Base-by-base conservation (phyloP, 2,888 invertebrate species). In the Tigriopus californicus region DNA sequence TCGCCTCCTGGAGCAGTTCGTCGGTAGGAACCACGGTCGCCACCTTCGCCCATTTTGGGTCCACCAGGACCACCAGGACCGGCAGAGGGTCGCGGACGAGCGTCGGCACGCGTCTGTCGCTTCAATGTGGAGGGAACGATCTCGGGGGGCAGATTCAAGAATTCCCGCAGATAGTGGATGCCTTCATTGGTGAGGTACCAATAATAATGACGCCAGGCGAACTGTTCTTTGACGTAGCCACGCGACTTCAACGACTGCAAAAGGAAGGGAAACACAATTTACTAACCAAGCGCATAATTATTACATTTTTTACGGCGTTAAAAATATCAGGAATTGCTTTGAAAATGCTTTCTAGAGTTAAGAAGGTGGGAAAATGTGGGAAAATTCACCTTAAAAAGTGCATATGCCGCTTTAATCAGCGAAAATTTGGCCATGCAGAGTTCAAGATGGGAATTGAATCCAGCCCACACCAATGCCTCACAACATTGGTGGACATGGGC, bases 111-210 rank as follows among this genome's bases (percentile, higher is more conserved):
- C 72, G 92, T 92, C 3, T 86, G 79, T 64, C 90, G 80, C 75
- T 94, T 97, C 65, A 98, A 77, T 1, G 98, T 98, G 1, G 94
- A 84, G 44, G 98, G 98, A 41, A 99, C 95, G 74, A 98, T 97
- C 80, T 98, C 98, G 63, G 94, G 84, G 10, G 98, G 97, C 69
- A 99, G 78, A 70, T 98, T 94, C 64, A 99, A 79, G 75, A 86
- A 95, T 69, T 85, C 85, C 65, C 98, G 79, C 65, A 99, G 76
- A 73, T 91, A 97, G 71, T 90, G 88, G 71, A 98, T 97, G 66
- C 98, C 98, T 69, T 95, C 91, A 71, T 98, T 97, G 64, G 94
- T 98, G 66, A 98, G 77, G 74, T 91, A 92, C 95, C 97, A 99
- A 73, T 99, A 99, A 69, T 88, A 98, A 73, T 98, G 97, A 68